Conservation (phyloP, 2,113 vertebrate species). For the Thunnus maccoyii region DNA sequence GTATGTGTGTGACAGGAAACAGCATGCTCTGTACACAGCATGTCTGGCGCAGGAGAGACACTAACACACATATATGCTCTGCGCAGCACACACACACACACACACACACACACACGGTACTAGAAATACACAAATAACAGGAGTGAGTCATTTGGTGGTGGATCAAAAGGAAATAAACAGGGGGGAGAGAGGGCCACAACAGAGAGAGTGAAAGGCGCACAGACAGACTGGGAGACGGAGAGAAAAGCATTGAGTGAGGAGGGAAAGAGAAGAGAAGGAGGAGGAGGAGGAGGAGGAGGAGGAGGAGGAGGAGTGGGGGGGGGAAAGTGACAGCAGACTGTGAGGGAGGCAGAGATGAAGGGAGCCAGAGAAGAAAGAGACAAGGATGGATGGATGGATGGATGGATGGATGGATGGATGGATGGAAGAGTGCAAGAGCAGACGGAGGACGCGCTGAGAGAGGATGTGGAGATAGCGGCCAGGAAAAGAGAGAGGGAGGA, state of each 20-base stretch:
- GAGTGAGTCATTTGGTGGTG: conserved; percentile 45
- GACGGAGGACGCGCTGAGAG: conserved; percentile 33
- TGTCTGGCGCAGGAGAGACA: conserved; percentile 66
- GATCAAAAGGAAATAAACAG: conserved; percentile 47
- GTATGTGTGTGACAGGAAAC: conserved; percentile 55
- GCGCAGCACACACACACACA: conserved; percentile 17
- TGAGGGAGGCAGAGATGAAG: conserved; percentile 53
- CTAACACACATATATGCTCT: conserved; percentile 21
- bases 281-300: not conserved
- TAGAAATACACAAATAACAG: conserved; percentile 38
- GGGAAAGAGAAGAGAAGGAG: not conserved
- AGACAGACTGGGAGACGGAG: conserved; percentile 23
- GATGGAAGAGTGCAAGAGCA: conserved; percentile 27
- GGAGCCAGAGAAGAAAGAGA: conserved; percentile 38
- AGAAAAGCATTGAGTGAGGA: conserved; percentile 25
- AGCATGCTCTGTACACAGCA: conserved; percentile 45
- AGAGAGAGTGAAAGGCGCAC: conserved; percentile 6
- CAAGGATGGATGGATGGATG: conserved; percentile 31
- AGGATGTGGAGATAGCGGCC: conserved; percentile 47
- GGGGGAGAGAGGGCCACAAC: not conserved
- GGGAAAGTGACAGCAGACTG: conserved; percentile 51
- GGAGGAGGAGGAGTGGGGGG: not conserved
- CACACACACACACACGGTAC: not conserved
- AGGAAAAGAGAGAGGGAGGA: conserved; percentile 43
- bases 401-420: conserved; percentile 32